Base-by-base conservation (phyloP, 2,113 vertebrate genomes). In the Hiodon tergisus region DNA sequence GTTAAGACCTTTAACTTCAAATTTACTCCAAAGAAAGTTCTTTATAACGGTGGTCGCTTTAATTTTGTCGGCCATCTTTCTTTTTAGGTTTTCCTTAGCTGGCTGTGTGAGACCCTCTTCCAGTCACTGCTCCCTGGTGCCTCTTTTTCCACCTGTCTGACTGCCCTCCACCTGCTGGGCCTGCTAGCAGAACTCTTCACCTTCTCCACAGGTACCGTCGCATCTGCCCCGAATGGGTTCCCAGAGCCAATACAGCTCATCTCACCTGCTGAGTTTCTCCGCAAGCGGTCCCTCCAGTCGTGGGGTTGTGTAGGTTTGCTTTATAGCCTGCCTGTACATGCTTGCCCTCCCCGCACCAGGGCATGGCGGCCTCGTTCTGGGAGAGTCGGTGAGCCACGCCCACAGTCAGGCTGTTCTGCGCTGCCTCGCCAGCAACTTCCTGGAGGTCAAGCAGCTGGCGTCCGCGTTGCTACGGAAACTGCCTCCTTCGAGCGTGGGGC, bases 391-490 rank as follows among this genome's bases (percentile, higher is more conserved):
- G 13, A 88, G 91, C 79, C 79, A 78, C 76, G 4, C 73, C 58
- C 90, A 90, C 76, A 90, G 95, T 76, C 91, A 86, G 77, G 91
- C 88, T 71, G 90, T 99, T 74, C 85, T 98, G 70, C 89, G 87
- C 81, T 96, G 95, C 75, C 86, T 98, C 4, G 86, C 93, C 77
- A 98, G 92, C 88, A 97, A 95, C 84, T 99, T 98, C 85, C 91
- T 97, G 80, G 96, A 98, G 83, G 93, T 99, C 68, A 98, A 98
- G 86, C 81, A 90, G 51, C 87, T 97, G 78, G 93, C 95, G 1
- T 93, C 93, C 62, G 82, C 84, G 4, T 87, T 98, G 76, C 78
- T 98, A 59, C 89, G 85, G 85, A 94, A 93, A 81, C 89, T 99
- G 7, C 90, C 89, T 9, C 80, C 89, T 14, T 77, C 85, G 46